Conservation (phyloP, 2,797 vertebrate species). For the Margarornis squamiger region DNA sequence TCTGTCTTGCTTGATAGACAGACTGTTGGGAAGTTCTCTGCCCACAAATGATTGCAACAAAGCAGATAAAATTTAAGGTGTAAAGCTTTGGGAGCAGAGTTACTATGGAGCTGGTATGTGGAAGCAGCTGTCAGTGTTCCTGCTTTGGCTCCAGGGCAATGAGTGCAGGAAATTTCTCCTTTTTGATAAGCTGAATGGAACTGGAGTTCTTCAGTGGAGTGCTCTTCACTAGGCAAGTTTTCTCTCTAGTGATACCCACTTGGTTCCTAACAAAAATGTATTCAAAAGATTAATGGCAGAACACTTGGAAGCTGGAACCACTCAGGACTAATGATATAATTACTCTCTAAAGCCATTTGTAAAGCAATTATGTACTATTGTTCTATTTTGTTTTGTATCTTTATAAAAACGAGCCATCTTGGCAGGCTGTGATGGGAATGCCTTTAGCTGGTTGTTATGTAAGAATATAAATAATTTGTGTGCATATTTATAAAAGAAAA, state of each 20-base stretch:
- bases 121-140: neutral
- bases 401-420: slow-evolving; percentile 30
- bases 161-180: neutral
- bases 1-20: neutral
- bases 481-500: neutral
- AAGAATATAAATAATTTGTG: neutral
- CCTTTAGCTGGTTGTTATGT: neutral
- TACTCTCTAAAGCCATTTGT: slow-evolving; percentile 47
- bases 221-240: neutral
- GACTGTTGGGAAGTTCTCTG: neutral
- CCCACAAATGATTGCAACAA: neutral
- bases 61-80: neutral
- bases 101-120: neutral
- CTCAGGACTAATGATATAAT: slow-evolving; percentile 61
- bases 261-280: neutral
- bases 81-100: neutral
- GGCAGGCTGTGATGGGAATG: neutral
- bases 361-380: slow-evolving; percentile 53
- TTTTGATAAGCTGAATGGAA: neutral
- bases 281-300: neutral
- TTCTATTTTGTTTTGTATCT: neutral
- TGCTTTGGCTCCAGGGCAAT: neutral
- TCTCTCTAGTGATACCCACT: neutral
- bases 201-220: neutral
- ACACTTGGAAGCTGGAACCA: slow-evolving; percentile 45